Percentiles rank a stretch among this genome's conserved stretches.
phyloP scores from a whole-genome alignment of 2,113 vertebrate genomes.

The Catagonus wagneri region DNA sequence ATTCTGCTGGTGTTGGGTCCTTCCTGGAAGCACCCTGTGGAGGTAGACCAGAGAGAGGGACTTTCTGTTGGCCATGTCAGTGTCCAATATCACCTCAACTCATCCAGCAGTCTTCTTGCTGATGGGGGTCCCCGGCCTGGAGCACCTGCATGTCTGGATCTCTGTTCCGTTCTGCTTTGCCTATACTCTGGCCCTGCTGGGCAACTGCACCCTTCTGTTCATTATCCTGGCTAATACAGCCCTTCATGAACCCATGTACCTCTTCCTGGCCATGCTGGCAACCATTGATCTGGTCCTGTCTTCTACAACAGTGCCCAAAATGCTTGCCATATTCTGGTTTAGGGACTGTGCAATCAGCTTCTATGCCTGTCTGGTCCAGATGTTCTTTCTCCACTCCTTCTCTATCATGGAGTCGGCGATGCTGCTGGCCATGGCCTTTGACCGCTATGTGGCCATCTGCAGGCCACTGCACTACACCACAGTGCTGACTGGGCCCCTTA shows the following conservation, averaged over 20 bases:
- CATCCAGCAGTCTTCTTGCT: constrained; percentile 78
- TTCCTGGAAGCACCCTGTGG: background rate
- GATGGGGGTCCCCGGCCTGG: constrained; percentile 82
- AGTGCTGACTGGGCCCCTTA: constrained; percentile 55
- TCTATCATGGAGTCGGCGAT: constrained; percentile 80
- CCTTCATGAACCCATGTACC: constrained; percentile 86
- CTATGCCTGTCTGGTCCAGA: constrained; percentile 80
- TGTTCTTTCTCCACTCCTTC: constrained; percentile 83
- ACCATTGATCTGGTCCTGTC: constrained; percentile 78
- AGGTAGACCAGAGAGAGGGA: background rate
- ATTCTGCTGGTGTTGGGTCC: background rate
- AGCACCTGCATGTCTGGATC: constrained; percentile 77
- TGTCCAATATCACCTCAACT: constrained; percentile 73
- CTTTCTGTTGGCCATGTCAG: background rate
- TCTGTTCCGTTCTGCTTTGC: constrained; percentile 77
- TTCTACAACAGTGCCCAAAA: constrained; percentile 82
- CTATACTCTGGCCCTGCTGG: constrained; percentile 72
- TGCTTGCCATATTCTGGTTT: constrained; percentile 82
- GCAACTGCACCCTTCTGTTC: constrained; percentile 80
- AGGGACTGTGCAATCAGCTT: constrained; percentile 71
- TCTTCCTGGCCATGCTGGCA: constrained; percentile 83
- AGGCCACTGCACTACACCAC: constrained; percentile 76
- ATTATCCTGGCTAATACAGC: constrained; percentile 69
- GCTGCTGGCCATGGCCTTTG: constrained; percentile 83
- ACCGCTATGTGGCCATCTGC: constrained; percentile 81